phyloP scores from a whole-genome alignment of 2,113 vertebrate genomes.

The Plestiodon gilberti region DNA sequence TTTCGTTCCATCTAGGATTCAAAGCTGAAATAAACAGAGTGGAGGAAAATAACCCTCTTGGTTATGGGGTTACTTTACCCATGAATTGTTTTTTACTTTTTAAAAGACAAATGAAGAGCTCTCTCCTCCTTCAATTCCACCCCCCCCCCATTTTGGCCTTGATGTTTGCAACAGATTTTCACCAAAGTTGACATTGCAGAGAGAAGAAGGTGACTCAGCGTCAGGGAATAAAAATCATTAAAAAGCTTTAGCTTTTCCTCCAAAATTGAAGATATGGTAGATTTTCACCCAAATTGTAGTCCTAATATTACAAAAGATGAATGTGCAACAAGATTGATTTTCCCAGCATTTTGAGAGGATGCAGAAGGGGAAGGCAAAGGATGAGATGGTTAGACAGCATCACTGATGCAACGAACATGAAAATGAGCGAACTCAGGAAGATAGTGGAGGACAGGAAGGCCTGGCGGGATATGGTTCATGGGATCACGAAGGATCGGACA shows the following conservation, averaged over 20 bases:
- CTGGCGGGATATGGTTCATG: no score
- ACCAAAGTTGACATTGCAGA: not conserved
- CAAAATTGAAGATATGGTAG: not conserved
- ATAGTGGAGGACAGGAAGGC: no score
- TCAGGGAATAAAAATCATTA: not conserved
- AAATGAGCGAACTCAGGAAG: no score
- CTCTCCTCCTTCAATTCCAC: no score
- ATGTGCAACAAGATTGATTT: not conserved
- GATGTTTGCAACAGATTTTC: not conserved
- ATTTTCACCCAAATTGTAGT: not conserved
- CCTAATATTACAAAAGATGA: not conserved
- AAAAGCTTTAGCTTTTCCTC: not conserved
- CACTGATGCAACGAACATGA: no score
- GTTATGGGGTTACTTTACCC: not conserved
- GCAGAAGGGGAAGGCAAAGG: no score
- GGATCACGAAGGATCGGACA: no score
- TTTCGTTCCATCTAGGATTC: conserved; percentile 82
- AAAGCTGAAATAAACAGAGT: conserved; percentile 74
- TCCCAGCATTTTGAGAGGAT: not conserved
- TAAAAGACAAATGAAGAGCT: no score
- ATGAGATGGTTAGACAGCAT: no score
- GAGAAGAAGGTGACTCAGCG: not conserved
- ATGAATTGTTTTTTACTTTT: not conserved
- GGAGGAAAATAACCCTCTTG: conserved; percentile 7
- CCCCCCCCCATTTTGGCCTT: not conserved